These are phyloP conservation scores for Enteromius anoplus DNA, from an alignment of 2,797 vertebrate species.

Conservation along the genomic window DNA sequence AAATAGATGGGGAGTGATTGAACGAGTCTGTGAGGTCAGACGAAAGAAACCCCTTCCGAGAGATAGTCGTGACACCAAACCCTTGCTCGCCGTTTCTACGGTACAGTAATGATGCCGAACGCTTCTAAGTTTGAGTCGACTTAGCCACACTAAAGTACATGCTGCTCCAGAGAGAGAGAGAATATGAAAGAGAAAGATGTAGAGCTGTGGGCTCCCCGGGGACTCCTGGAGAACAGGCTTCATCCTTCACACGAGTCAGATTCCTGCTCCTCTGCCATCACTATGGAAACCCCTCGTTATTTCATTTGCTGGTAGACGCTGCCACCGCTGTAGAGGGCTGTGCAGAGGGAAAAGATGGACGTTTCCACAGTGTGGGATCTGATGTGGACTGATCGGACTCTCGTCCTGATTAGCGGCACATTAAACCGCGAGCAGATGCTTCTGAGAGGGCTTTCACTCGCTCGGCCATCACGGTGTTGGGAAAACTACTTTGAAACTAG, in stretches of 20 bases:
- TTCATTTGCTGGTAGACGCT: conserved; percentile 61
- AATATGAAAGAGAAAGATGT: conserved; percentile 14
- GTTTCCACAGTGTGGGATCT: conserved; percentile 3
- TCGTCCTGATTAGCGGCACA: conserved; percentile 30
- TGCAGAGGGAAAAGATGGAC: conserved; percentile 3
- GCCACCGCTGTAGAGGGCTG: conserved; percentile 47
- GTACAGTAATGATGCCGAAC: conserved; percentile 7
- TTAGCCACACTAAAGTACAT: conserved; percentile 68
- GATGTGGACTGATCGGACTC: conserved; percentile 21
- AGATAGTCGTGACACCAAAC: background rate
- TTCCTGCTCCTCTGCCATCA: conserved; percentile 65
- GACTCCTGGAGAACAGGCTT: conserved; percentile 51
- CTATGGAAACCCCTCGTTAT: conserved; percentile 76
- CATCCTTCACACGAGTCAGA: conserved; percentile 67
- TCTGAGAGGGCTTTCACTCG: background rate
- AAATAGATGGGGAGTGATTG: background rate
- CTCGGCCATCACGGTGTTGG: background rate
- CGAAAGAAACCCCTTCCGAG: background rate
- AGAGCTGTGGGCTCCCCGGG: conserved; percentile 29
- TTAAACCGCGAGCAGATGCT: conserved; percentile 29
- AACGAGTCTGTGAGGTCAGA: background rate
- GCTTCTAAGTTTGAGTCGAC: background rate
- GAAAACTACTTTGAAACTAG: background rate
- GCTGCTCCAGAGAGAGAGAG: conserved; percentile 35
- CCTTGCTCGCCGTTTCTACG: background rate